Percentiles rank a stretch among this genome's conserved stretches.
Evolutionary conservation across 2,113 vertebrate genomes (phyloP).

Genomic region (Lagopus leucura): DNA sequence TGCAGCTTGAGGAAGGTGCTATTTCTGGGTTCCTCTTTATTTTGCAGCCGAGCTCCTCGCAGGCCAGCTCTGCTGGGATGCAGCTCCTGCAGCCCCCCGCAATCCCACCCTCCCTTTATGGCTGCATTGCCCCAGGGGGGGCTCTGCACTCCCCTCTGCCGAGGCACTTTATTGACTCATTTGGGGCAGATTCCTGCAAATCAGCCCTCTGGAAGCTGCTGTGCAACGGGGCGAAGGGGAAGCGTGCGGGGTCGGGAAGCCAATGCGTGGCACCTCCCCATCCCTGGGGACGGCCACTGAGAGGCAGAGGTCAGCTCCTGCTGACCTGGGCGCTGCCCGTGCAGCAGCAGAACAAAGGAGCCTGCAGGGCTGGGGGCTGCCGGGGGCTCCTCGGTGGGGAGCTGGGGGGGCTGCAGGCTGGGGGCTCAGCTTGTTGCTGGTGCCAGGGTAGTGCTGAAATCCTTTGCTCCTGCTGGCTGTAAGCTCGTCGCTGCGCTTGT

Average conservation of each 20-base stretch:
- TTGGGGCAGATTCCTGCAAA: constrained; percentile 25
- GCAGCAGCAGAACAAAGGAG: constrained; percentile 62
- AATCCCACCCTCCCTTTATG: neutral
- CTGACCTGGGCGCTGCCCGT: constrained; percentile 26
- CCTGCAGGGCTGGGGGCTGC: rapidly evolving
- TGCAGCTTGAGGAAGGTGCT: neutral
- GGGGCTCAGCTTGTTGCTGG: neutral
- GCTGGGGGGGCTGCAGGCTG: neutral
- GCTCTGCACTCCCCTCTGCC: neutral
- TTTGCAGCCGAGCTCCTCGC: neutral
- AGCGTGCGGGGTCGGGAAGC: constrained; percentile 36
- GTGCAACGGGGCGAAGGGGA: constrained; percentile 9
- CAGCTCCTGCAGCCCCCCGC: neutral
- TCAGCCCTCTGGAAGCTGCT: neutral
- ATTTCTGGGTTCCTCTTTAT: neutral
- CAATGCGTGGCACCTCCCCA: constrained; percentile 5
- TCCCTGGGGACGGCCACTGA: neutral
- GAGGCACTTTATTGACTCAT: neutral
- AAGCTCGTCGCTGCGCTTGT: neutral
- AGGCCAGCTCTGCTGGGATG: neutral
- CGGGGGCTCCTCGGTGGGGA: rapidly evolving
- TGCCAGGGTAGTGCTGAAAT: neutral
- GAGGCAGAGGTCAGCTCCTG: constrained; percentile 52
- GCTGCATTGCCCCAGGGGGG: neutral
- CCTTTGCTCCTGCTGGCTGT: neutral